Percentiles rank a stretch among this genome's conserved stretches.
These are phyloP conservation scores for Macropus fuliginosus DNA, from an alignment of 2,797 vertebrate genomes.

Conservation along the genomic window DNA sequence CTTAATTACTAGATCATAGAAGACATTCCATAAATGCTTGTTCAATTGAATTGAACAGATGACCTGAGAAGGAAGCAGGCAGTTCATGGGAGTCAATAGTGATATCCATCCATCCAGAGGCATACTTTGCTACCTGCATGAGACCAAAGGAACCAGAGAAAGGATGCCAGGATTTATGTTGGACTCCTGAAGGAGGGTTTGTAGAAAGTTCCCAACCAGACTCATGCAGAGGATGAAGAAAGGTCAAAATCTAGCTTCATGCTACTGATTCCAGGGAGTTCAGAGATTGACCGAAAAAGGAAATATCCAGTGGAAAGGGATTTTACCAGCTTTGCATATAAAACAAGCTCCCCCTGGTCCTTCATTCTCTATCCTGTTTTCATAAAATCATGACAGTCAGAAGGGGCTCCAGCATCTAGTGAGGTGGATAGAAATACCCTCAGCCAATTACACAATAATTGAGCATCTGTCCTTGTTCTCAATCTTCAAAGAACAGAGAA, in stretches of 20 bases:
- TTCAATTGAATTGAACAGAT: not conserved
- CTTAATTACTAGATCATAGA: not conserved
- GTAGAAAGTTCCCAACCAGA: not conserved
- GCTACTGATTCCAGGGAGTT: not conserved
- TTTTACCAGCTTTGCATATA: not conserved
- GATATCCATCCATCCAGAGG: not conserved
- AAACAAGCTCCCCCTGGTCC: not conserved
- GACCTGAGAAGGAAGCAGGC: not conserved
- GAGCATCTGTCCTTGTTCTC: not conserved
- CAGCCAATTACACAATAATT: not conserved
- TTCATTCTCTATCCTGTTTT: not conserved
- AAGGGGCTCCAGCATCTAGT: not conserved
- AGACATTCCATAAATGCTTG: not conserved
- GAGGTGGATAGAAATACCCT: not conserved
- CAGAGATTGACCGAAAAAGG: not conserved
- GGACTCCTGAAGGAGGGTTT: not conserved
- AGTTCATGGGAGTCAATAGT: too few species aligned
- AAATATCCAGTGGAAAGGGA: not conserved
- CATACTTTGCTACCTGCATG: not conserved
- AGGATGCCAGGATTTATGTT: not conserved
- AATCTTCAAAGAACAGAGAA: not conserved
- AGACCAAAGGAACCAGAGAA: not conserved
- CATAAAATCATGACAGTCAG: not conserved
- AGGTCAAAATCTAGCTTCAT: not conserved
- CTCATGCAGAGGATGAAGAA: not conserved